Evolutionary conservation across 2,113 vertebrate genomes (phyloP).

Genomic region (Delphinapterus leucas): DNA sequence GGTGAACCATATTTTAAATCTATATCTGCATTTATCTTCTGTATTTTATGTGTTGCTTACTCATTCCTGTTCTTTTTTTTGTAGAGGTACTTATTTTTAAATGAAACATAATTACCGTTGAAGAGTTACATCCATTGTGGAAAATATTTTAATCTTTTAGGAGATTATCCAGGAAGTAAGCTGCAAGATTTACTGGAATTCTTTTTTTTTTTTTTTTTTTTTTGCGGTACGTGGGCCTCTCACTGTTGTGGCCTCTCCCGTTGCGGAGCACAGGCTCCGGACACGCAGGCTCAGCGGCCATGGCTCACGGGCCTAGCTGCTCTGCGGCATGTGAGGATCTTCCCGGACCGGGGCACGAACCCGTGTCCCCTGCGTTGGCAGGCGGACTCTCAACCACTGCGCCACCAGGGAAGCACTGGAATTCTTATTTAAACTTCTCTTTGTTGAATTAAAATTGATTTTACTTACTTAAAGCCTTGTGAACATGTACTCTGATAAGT

Average conservation of each 20-base stretch:
- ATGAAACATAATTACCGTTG: background rate
- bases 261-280: too few species aligned
- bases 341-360: too few species aligned
- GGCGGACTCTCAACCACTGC: too few species aligned
- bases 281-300: too few species aligned
- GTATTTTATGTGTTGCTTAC: background rate
- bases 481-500: background rate
- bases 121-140: background rate
- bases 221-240: too few species aligned
- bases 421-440: background rate
- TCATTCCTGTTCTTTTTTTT: background rate
- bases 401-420: too few species aligned
- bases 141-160: background rate
- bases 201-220: background rate
- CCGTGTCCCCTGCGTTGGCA: too few species aligned
- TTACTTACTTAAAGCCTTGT: background rate
- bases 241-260: too few species aligned
- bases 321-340: too few species aligned
- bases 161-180: background rate
- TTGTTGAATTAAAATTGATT: background rate
- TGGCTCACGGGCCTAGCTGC: too few species aligned
- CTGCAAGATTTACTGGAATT: background rate
- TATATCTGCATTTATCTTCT: background rate
- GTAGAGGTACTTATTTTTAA: background rate
- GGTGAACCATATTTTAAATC: background rate